Conservation (phyloP, 2,797 vertebrate genomes). For the Scomberomorus guttatus region DNA sequence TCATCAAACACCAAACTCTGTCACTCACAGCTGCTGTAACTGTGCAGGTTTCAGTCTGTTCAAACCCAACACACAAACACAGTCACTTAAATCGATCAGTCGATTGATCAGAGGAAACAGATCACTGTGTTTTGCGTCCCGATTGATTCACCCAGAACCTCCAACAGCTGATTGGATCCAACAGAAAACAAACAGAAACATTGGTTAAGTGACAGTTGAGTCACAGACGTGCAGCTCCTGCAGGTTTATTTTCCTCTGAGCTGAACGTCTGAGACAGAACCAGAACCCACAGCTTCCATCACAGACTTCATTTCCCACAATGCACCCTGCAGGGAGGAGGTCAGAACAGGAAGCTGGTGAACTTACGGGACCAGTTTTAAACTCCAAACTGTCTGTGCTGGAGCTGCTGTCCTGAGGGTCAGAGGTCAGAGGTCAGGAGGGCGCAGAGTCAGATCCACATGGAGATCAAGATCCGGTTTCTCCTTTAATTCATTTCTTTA, state of each 20-base stretch:
- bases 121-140: background rate
- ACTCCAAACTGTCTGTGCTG: constrained; percentile 92
- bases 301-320: constrained; percentile 81
- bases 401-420: constrained; percentile 91
- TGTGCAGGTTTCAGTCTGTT: background rate
- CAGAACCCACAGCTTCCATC: constrained; percentile 73
- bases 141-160: constrained; percentile 41
- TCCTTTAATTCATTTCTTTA: background rate
- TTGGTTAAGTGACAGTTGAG: background rate
- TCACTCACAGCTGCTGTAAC: too few relatives aligned
- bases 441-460: background rate
- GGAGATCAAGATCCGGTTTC: background rate
- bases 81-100: background rate
- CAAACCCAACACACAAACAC: constrained; percentile 41
- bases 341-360: constrained; percentile 53
- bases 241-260: background rate
- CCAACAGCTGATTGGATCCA: constrained; percentile 36
- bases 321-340: constrained; percentile 54
- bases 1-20: too few relatives aligned
- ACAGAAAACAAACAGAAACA: constrained; percentile 2
- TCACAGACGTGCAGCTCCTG: constrained; percentile 17
- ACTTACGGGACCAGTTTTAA: constrained; percentile 93
- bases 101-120: constrained; percentile 1
- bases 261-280: constrained; percentile 24
- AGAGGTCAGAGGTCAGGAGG: constrained; percentile 62